Evolutionary conservation across 2,113 vertebrate genomes (phyloP).

Genomic region (Epinephelus lanceolatus): DNA sequence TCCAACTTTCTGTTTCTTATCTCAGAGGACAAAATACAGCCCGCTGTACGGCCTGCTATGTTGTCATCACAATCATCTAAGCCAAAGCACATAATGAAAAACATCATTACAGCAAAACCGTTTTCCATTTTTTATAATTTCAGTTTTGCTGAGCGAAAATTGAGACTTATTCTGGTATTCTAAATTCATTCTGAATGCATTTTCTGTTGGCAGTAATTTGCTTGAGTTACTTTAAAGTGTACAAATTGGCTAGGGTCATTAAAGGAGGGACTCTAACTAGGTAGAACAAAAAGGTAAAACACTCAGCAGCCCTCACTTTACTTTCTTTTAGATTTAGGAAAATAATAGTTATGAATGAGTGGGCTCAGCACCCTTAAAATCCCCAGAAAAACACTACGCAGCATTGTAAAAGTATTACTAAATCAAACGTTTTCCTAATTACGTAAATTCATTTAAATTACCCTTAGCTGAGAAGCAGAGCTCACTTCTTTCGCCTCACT

Average conservation of each 20-base stretch:
- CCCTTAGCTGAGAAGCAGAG: constrained; percentile 1
- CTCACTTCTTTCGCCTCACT: constrained; percentile 10
- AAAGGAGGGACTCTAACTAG: neutral
- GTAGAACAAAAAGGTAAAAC: neutral
- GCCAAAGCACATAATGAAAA: constrained; percentile 28
- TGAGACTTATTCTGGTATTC: neutral
- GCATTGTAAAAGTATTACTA: neutral
- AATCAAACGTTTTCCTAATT: constrained; percentile 14
- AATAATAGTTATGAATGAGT: constrained; percentile 16
- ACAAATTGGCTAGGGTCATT: constrained; percentile 7
- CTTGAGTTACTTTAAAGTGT: constrained; percentile 13
- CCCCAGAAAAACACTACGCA: neutral
- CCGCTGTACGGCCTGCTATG: neutral
- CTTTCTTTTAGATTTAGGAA: neutral
- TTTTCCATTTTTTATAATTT: neutral
- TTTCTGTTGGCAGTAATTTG: neutral
- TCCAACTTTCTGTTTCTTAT: constrained; percentile 6
- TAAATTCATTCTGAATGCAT: constrained; percentile 22
- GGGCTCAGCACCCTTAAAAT: neutral
- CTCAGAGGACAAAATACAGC: neutral
- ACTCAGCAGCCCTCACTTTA: neutral
- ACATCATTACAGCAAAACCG: constrained; percentile 19
- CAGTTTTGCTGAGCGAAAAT: neutral
- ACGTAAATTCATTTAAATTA: constrained; percentile 10
- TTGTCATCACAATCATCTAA: constrained; percentile 10